Evolutionary conservation across 2,888 invertebrate genomes (phyloP).

Genomic region (Suillia variegata): DNA sequence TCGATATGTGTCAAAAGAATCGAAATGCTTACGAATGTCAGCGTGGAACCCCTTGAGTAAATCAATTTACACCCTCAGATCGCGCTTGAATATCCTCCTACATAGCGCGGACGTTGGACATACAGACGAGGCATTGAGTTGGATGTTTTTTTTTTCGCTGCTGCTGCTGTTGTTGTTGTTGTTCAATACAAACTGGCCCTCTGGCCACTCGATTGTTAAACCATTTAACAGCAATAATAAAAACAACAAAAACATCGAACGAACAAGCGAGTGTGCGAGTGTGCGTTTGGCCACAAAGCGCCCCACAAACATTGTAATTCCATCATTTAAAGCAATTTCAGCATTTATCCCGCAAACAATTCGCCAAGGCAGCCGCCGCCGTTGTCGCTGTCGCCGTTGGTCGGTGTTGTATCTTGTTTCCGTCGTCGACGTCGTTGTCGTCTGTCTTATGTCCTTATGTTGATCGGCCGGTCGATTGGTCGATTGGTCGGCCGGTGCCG

Average conservation of each 20-base stretch:
- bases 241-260: not conserved
- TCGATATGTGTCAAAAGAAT: not conserved
- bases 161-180: not conserved
- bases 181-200: not conserved
- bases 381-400: not conserved
- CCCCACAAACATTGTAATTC: conserved; percentile 50
- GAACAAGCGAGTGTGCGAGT: not conserved
- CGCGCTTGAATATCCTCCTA: not conserved
- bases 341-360: conserved; percentile 51
- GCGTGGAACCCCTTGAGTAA: not conserved
- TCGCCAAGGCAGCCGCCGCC: conserved; percentile 28
- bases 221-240: not conserved
- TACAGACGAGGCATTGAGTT: no score
- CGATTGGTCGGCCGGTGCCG: no score
- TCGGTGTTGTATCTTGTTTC: not conserved
- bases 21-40: no score
- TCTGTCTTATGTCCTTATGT: conserved; percentile 31
- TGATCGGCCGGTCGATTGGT: conserved; percentile 24
- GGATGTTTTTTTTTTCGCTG: no score
- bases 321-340: conserved; percentile 52
- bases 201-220: not conserved
- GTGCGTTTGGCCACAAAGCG: not conserved
- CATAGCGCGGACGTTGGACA: not conserved
- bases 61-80: not conserved
- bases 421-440: conserved; percentile 11